Evolutionary conservation across 2,113 vertebrate genomes (phyloP).

Genomic region (Barbus barbus): DNA sequence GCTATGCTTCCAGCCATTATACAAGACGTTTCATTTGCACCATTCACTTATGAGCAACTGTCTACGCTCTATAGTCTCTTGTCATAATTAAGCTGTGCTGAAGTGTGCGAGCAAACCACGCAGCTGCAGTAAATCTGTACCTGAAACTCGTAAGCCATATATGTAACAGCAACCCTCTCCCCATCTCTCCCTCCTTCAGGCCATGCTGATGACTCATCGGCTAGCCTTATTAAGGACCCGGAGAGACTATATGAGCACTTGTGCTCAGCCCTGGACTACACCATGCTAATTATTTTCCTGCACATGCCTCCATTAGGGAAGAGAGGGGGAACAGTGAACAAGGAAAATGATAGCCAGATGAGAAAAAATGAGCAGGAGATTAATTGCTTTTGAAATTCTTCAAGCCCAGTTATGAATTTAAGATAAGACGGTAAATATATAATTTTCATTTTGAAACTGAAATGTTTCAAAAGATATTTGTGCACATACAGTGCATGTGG

Average conservation of each 20-base stretch:
- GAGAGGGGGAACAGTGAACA: slow-evolving; percentile 22
- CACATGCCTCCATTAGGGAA: slow-evolving; percentile 67
- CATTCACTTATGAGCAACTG: neutral
- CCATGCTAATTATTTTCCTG: too few species aligned
- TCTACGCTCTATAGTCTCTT: neutral
- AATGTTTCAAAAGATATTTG: slow-evolving; percentile 3
- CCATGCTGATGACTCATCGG: slow-evolving; percentile 70
- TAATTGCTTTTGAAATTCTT: slow-evolving; percentile 55
- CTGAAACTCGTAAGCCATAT: neutral
- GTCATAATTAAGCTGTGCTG: slow-evolving; percentile 18
- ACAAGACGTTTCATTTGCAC: slow-evolving; percentile 3
- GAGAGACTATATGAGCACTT: slow-evolving; percentile 67
- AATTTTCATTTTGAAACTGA: slow-evolving; percentile 32
- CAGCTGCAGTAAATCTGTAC: slow-evolving; percentile 23
- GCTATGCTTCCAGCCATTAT: neutral
- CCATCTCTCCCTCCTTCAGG: slow-evolving; percentile 69
- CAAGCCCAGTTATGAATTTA: slow-evolving; percentile 53
- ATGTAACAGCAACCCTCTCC: slow-evolving; percentile 72
- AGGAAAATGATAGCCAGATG: neutral
- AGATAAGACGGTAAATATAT: slow-evolving; percentile 50
- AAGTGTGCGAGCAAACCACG: neutral
- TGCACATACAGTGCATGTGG: neutral
- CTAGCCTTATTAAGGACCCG: slow-evolving; percentile 79
- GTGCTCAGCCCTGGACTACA: too few species aligned
- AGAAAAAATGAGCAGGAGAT: neutral